Base-by-base conservation (phyloP, 2,797 vertebrate genomes). In the Anguilla obscura region DNA sequence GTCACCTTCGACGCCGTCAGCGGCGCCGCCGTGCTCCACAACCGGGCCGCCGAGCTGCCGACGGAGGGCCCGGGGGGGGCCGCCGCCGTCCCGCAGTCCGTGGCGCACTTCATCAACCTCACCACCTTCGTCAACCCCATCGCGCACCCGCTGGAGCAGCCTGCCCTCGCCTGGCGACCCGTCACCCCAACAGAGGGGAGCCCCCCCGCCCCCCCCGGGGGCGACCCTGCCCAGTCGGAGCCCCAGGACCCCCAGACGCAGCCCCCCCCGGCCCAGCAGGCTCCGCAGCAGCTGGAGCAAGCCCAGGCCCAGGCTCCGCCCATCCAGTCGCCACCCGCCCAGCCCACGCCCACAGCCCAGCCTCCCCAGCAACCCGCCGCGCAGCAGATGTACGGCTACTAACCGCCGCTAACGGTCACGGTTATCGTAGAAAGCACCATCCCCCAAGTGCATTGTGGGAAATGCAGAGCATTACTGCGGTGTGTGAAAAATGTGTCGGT, bases 51-150 rank as follows among this genome's bases (percentile, higher is more conserved):
- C 0, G 98, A 99, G 60, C 93, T 98, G 0, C 95, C 96, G 86
- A 91, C 97, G 0, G 98, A 97, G 90, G 94, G 0, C 96, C 95
- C 58, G 96, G 96, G 0, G 94, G 96, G 16, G 89, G 36, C 96
- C 0, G 89, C 96, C 0, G 93, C 93, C 3, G 0, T 92, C 0
- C 93, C 97, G 0, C 98, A 98, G 87, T 97, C 98, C 0, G 97
- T 99, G n/a, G 97, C 98, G 0, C 98, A 99, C 92, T 99, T 99
- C 91, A 99, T 99, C 93, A 99, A 99, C 91, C 96, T 99, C 63
- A 97, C 98, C 93, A 98, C 98, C 1, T 95, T 99, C 89, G 98
- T 99, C 92, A 99, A 99, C 94, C 98, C 98, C 88, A 97, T 99
- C 90, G 92, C 97, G 10, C 97, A 93, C 92, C 97, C 97, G 92